These are phyloP conservation scores for Adelphocoris suturalis DNA, from an alignment of 2,888 invertebrate genomes.

Conservation along the genomic window DNA sequence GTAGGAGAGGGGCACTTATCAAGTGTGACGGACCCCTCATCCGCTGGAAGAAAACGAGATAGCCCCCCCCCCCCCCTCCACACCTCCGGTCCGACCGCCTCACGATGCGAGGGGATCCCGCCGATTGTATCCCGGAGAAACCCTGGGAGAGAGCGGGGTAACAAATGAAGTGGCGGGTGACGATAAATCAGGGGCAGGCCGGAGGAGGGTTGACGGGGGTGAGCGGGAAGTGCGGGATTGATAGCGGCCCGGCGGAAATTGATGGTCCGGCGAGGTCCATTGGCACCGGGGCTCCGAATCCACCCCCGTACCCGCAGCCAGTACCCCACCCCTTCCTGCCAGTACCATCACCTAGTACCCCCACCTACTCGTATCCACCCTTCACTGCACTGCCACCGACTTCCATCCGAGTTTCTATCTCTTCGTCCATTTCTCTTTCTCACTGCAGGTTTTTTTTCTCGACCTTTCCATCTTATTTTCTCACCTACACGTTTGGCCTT, in stretches of 20 bases:
- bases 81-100: neutral
- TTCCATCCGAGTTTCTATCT: neutral
- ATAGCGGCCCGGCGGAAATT: conserved; percentile 72
- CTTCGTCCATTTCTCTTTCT: neutral
- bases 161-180: conserved; percentile 72
- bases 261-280: conserved; percentile 72
- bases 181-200: conserved; percentile 68
- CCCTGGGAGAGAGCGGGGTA: conserved; percentile 44
- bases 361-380: neutral
- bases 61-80: neutral
- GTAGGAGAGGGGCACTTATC: too few relatives aligned
- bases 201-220: too few relatives aligned
- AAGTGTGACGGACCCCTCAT: neutral
- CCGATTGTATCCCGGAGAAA: conserved; percentile 61
- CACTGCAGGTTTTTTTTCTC: neutral
- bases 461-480: neutral
- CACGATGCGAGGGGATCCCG: neutral
- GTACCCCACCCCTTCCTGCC: neutral
- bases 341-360: neutral
- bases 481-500: neutral
- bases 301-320: conserved; percentile 1
- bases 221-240: conserved; percentile 62
- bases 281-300: conserved; percentile 56
- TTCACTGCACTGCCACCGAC: neutral
- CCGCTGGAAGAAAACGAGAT: conserved; percentile 37